Evolutionary conservation across 2,888 invertebrate genomes (phyloP), one percentile per base, ranked within the genome.

Genomic region (Erebia palarica): DNA sequence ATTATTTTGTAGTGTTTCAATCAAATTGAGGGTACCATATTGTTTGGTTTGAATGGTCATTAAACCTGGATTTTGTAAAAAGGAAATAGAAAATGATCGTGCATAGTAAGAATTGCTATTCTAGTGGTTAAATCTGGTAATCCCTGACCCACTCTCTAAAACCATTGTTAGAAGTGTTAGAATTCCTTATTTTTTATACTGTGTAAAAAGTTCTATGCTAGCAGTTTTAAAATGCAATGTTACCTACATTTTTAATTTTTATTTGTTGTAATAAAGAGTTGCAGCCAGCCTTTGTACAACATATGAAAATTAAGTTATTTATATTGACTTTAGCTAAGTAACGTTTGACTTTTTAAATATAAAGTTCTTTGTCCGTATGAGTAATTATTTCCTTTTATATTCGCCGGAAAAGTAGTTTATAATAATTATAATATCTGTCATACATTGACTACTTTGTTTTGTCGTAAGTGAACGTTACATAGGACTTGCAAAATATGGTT

Each of bases 391-490:
- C 47, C 61, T 47, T 61, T 64, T 49, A 49, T 63, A 49, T 49
- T 21, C 3, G 16, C 14, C n/a, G 27, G 13, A 7, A 44, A 9
- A 49, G 14, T 64, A 21, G 49, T 47, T 13, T 13, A 9, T 51
- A 53, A 27, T 51, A n/a, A n/a, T n/a, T n/a, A n/a, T 51, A 14
- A n/a, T 64, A 57, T 44, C 14, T 55, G 44, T 44, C 21, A 44
- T 18, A 13, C 65, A 61, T 1, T 18, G 9, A 66, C 16, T 70
- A 27, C 51, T 64, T 10, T 3, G 64, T 44, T 57, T 57, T 21
- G 18, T 58, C 5, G 14, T 47, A 11, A 65, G 60, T 70, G 57
- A 70, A 68, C 55, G 18, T 64, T 58, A 44, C 53, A 55, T 65
- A n/a, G 64, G 27, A 57, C 9, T 44, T 44, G 57, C 57, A 10